Evolutionary conservation across 2,888 invertebrate species (phyloP).

Genomic region (Ceraclea dissimilis): DNA sequence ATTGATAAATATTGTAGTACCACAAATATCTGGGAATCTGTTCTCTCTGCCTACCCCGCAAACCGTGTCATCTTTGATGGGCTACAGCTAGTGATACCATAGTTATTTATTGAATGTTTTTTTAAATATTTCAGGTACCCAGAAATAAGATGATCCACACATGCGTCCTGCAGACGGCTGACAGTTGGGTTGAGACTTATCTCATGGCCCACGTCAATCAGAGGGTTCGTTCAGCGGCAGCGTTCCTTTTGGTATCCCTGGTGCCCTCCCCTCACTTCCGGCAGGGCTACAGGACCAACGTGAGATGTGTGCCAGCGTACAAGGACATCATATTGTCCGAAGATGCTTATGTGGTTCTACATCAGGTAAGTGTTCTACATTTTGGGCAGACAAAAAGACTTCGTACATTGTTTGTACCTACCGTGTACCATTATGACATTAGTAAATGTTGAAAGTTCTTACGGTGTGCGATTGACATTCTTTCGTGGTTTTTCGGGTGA

Average conservation of each 20-base stretch:
- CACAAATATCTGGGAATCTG: too few species aligned
- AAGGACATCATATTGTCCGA: constrained; percentile 35
- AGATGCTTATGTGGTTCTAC: constrained; percentile 49
- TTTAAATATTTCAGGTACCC: constrained; percentile 47
- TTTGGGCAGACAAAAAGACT: too few species aligned
- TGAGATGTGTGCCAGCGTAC: constrained; percentile 35
- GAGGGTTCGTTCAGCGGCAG: constrained; percentile 79
- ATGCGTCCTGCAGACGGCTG: constrained; percentile 88
- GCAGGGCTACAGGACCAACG: constrained; percentile 62
- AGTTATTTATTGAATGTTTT: neutral
- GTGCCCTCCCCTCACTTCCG: constrained; percentile 88
- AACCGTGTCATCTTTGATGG: too few species aligned
- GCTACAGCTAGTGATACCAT: too few species aligned
- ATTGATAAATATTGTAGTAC: too few species aligned
- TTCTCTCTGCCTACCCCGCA: too few species aligned
- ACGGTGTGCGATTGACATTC: too few species aligned
- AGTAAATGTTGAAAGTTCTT: too few species aligned
- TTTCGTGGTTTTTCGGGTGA: too few species aligned
- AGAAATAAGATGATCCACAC: constrained; percentile 85
- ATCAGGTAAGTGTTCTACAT: constrained; percentile 35
- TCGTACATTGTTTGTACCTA: too few species aligned
- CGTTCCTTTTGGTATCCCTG: constrained; percentile 79
- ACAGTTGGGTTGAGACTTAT: constrained; percentile 86
- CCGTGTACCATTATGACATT: too few species aligned
- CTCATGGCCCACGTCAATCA: constrained; percentile 79